These are phyloP conservation scores for Decapterus maruadsi DNA, from an alignment of 2,797 vertebrate species.

Conservation along the genomic window DNA sequence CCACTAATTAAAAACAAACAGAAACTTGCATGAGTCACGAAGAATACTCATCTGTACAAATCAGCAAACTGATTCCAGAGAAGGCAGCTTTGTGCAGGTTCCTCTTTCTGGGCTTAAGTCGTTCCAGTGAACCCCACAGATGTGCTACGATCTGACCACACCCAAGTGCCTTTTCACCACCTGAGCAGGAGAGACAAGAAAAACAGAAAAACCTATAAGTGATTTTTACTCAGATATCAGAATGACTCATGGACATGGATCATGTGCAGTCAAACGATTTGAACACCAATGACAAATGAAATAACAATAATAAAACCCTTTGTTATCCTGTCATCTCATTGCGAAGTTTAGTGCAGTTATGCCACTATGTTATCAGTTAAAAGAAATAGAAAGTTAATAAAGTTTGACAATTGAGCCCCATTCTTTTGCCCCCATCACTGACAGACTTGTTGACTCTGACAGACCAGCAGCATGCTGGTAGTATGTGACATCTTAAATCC, in stretches of 20 bases:
- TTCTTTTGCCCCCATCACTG: too few relatives aligned
- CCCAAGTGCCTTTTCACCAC: background rate
- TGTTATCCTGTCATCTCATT: background rate
- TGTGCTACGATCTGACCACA: background rate
- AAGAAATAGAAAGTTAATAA: too few relatives aligned
- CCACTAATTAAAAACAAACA: background rate
- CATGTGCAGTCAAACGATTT: too few relatives aligned
- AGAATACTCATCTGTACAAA: too few relatives aligned
- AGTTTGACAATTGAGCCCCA: too few relatives aligned
- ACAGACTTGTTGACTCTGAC: rapidly evolving
- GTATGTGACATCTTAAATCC: too few relatives aligned
- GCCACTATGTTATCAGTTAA: too few relatives aligned
- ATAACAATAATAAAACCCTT: background rate
- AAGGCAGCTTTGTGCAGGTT: background rate
- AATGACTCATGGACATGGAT: background rate
- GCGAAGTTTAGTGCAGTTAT: too few relatives aligned
- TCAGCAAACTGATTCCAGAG: background rate
- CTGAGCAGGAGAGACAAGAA: background rate
- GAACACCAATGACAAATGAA: background rate
- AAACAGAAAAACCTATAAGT: background rate
- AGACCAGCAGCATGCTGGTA: too few relatives aligned
- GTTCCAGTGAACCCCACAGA: background rate
- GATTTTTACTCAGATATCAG: background rate
- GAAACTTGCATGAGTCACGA: background rate
- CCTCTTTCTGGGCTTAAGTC: slow-evolving; percentile 9